Conservation (phyloP, 2,113 vertebrate species). For the Peromyscus californicus region DNA sequence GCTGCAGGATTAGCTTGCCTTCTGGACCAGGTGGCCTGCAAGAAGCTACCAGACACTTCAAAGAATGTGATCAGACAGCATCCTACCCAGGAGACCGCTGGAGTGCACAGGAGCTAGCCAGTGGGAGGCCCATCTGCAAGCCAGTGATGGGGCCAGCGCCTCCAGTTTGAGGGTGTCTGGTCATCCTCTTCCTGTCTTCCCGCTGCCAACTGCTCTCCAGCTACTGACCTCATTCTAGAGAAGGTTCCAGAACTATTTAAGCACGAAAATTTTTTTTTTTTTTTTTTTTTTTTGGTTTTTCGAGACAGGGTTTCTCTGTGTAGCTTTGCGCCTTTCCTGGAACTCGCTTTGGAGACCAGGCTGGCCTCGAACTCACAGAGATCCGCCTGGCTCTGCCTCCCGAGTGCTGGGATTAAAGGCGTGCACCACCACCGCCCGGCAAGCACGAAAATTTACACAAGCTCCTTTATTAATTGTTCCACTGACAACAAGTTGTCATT, state of each 20-base stretch:
- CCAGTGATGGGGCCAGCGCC: not conserved
- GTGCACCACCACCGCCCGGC: too few species aligned
- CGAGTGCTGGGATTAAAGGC: too few species aligned
- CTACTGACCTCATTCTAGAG: slow-evolving; percentile 64
- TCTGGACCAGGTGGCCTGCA: slow-evolving; percentile 59
- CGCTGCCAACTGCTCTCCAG: slow-evolving; percentile 43
- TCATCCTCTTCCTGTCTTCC: slow-evolving; percentile 42
- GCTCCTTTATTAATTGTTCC: slow-evolving; percentile 1
- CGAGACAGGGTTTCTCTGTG: too few species aligned
- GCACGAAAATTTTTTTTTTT: too few species aligned
- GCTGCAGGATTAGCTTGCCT: not conserved
- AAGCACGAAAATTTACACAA: not conserved
- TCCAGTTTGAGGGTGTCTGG: not conserved
- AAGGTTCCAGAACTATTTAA: slow-evolving; percentile 59
- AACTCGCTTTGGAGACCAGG: too few species aligned
- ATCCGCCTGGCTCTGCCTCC: too few species aligned
- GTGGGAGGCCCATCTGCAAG: not conserved
- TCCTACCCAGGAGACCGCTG: slow-evolving; percentile 50
- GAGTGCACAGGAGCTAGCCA: not conserved
- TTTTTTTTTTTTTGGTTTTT: too few species aligned
- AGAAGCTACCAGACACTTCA: slow-evolving; percentile 67
- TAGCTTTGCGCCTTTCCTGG: too few species aligned
- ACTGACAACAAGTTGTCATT: not conserved
- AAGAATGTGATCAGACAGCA: slow-evolving; percentile 71
- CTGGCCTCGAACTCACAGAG: too few species aligned